A percentile compares a stretch with the other conserved stretches of the same genome.
Evolutionary conservation across 2,797 vertebrate genomes (phyloP).

Genomic region (Cynodonichthys magdalenae): DNA sequence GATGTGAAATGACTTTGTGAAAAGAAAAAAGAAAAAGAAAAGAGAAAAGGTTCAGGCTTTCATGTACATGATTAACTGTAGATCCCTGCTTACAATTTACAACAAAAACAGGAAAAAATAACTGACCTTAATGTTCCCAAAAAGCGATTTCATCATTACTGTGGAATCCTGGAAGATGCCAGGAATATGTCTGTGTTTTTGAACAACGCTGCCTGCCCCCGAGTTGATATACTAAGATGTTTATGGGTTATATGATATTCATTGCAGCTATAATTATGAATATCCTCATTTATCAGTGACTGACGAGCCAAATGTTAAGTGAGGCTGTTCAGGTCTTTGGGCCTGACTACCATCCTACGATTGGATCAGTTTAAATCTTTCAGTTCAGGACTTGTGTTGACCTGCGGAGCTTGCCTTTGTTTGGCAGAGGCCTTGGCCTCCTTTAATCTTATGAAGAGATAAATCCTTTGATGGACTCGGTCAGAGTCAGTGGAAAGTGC

Average conservation of each 20-base stretch:
- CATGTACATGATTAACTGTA: conserved; percentile 35
- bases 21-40: conserved; percentile 25
- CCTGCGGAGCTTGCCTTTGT: conserved; percentile 79
- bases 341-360: conserved; percentile 33
- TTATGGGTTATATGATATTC: conserved; percentile 44
- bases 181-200: conserved; percentile 71
- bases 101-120: conserved; percentile 53
- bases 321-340: conserved; percentile 24
- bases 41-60: conserved; percentile 34
- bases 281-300: conserved; percentile 9
- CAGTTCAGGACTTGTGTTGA: conserved; percentile 69
- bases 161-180: conserved; percentile 74
- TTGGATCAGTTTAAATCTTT: conserved; percentile 68
- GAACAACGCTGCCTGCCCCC: conserved; percentile 56
- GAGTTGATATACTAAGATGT: conserved; percentile 62
- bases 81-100: conserved; percentile 46
- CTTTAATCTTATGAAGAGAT: conserved; percentile 85
- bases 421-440: conserved; percentile 78
- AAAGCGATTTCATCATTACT: conserved; percentile 68
- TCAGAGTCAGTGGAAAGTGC: conserved; percentile 80
- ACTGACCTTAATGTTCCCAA: conserved; percentile 56
- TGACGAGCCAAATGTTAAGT: conserved; percentile 4
- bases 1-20: conserved; percentile 50
- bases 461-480: conserved; percentile 83
- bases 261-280: conserved; percentile 14